Evolutionary conservation across 2,888 invertebrate species (phyloP), one percentile per base, ranked within the genome.

Genomic region (Agrenia bidenticulata): DNA sequence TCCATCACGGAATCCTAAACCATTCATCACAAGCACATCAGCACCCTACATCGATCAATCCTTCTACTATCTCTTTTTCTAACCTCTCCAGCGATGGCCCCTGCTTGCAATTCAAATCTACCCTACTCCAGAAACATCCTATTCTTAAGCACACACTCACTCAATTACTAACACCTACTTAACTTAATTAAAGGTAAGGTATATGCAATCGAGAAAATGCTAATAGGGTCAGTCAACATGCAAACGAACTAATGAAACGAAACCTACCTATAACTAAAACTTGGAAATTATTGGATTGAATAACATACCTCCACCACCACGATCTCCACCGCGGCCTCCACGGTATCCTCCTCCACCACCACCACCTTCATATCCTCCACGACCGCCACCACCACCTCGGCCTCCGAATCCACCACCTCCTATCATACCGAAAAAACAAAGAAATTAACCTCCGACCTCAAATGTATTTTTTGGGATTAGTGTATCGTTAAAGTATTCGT

Each of bases 331-430:
- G 17, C 69, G 69, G 37, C 69, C 69, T 41, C 72, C 72, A 57
- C 54, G 63, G 65, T 63, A 66, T 66, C 70, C 70, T 59, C 70
- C 73, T 59, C 70, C 73, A 62, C 71, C 70, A 61, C 73, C 69
- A 54, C 73, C 74, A 11, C 74, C 71, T 32, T 73, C 66, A 55
- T 67, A 69, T n/a, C 71, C 71, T 11, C 62, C 60, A 15, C 70
- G 84, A 73, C 86, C 84, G 59, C 84, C 80, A 56, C 86, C 83
- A 63, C 85, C 82, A 68, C 86, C 83, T 63, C 85, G 82, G 59
- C 85, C 84, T 73, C 87, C 85, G 69, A 87, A 85, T 69, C 86
- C 83, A 63, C 87, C 87, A 54, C 90, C 85, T 72, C 89, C 87
- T 73, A 89, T 85, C 77, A 89, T 89, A 75, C 66, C 57, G 19